Evolutionary conservation across 2,113 vertebrate species (phyloP).

Genomic region (Dicentrarchus labrax): DNA sequence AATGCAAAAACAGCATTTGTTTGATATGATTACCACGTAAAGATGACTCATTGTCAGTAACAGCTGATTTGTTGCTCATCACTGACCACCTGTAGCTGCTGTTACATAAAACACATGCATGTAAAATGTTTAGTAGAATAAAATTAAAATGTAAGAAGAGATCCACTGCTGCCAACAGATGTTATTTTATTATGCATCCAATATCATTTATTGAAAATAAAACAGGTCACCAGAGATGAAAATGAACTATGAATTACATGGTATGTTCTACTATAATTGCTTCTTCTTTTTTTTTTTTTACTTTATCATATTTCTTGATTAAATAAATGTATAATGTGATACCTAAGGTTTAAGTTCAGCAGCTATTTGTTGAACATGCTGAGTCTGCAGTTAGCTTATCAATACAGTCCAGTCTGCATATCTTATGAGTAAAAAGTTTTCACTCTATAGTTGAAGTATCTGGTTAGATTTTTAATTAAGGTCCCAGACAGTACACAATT

Average conservation of each 20-base stretch:
- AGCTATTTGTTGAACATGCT: slow-evolving; percentile 29
- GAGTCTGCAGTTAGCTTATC: slow-evolving; percentile 44
- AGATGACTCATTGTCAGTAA: background rate
- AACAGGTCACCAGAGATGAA: background rate
- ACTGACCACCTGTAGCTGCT: background rate
- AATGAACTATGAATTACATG: slow-evolving; percentile 6
- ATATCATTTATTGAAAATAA: slow-evolving; percentile 18
- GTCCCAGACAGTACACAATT: slow-evolving; percentile 16
- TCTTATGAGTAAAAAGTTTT: slow-evolving; percentile 40
- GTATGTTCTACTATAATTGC: background rate
- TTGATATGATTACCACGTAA: background rate
- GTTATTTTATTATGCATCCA: slow-evolving; percentile 5
- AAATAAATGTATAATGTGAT: slow-evolving; percentile 30
- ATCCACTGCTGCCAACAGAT: slow-evolving; percentile 3
- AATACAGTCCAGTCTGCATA: slow-evolving; percentile 37
- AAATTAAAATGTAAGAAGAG: background rate
- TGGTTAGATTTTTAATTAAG: slow-evolving; percentile 43
- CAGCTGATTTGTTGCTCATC: background rate
- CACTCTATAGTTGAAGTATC: slow-evolving; percentile 24
- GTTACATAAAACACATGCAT: background rate
- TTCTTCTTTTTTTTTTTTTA: too few relatives aligned
- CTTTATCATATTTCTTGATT: slow-evolving; percentile 20
- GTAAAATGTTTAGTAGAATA: background rate
- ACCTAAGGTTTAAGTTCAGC: slow-evolving; percentile 33
- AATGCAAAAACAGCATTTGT: slow-evolving; percentile 1